A percentile compares a stretch with the other conserved stretches of the same genome.
These are phyloP conservation scores for Heliconius aoede DNA, from an alignment of 2,888 invertebrate genomes.

Conservation along the genomic window DNA sequence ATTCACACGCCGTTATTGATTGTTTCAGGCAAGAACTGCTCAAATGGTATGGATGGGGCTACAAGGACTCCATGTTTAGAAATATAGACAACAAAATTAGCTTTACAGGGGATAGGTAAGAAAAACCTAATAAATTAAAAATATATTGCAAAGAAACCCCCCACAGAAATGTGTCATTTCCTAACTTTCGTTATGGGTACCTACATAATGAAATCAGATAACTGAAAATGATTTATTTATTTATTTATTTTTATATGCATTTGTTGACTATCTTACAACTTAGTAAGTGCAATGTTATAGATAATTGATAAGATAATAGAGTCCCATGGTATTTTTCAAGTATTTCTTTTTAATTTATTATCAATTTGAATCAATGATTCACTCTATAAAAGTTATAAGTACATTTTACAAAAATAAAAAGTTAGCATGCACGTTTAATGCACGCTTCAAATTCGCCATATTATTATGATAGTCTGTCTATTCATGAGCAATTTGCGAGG, in stretches of 20 bases:
- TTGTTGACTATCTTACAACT: neutral
- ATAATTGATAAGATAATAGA: slow-evolving; percentile 3
- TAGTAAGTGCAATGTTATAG: neutral
- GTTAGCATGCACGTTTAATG: neutral
- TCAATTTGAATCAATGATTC: neutral
- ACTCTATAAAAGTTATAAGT: neutral
- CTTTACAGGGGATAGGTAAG: slow-evolving; percentile 94
- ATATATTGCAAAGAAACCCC: neutral
- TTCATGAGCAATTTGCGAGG: slow-evolving; percentile 28
- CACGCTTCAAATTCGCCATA: neutral
- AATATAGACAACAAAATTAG: slow-evolving; percentile 85
- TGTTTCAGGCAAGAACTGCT: slow-evolving; percentile 92
- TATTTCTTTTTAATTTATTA: neutral
- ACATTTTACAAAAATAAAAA: neutral
- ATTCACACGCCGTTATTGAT: neutral
- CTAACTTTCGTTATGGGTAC: too few relatives aligned
- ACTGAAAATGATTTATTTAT: too few relatives aligned
- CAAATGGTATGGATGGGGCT: slow-evolving; percentile 99
- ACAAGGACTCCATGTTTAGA: slow-evolving; percentile 95
- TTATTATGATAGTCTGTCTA: slow-evolving; percentile 7
- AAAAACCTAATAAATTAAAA: neutral
- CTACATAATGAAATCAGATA: too few relatives aligned
- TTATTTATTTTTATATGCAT: too few relatives aligned
- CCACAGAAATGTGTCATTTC: neutral
- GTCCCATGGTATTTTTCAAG: neutral